phyloP scores from a whole-genome alignment of 2,113 vertebrate genomes.

The Corvus hawaiiensis region DNA sequence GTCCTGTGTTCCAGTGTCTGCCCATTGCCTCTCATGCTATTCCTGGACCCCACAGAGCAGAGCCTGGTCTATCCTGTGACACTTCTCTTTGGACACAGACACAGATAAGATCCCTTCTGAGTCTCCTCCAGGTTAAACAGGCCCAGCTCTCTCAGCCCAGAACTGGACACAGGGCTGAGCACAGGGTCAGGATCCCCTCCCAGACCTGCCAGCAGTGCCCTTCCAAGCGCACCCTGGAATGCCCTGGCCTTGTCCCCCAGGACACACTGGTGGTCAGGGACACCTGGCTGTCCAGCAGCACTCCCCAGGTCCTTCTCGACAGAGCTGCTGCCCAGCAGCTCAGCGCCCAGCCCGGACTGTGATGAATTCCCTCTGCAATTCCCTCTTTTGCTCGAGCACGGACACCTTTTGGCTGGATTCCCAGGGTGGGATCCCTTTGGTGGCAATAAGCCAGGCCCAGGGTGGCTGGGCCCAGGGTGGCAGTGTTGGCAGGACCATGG shows the following conservation, averaged over 20 bases:
- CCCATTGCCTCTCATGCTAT: neutral
- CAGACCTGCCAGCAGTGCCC: neutral
- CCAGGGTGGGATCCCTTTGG: neutral
- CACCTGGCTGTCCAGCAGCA: neutral
- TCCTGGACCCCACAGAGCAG: neutral
- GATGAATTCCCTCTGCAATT: neutral
- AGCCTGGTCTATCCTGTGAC: neutral
- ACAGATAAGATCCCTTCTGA: neutral
- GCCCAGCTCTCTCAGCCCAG: neutral
- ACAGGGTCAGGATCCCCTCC: neutral
- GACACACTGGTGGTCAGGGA: neutral
- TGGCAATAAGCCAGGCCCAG: neutral
- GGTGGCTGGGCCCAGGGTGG: accelerated
- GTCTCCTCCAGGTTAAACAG: neutral
- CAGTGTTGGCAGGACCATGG: neutral
- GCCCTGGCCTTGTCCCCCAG: neutral
- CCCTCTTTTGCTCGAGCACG: neutral
- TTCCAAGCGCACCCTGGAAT: accelerated
- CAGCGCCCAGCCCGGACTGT: neutral
- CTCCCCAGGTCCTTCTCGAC: no score
- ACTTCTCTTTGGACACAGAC: neutral
- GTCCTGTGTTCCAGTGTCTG: neutral
- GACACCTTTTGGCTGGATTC: neutral
- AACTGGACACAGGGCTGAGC: neutral
- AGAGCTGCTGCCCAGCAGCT: neutral